A percentile compares a stretch with the other conserved stretches of the same genome.
These are phyloP conservation scores for Bombus sylvicola DNA, from an alignment of 1,140 invertebrate species.

Conservation along the genomic window DNA sequence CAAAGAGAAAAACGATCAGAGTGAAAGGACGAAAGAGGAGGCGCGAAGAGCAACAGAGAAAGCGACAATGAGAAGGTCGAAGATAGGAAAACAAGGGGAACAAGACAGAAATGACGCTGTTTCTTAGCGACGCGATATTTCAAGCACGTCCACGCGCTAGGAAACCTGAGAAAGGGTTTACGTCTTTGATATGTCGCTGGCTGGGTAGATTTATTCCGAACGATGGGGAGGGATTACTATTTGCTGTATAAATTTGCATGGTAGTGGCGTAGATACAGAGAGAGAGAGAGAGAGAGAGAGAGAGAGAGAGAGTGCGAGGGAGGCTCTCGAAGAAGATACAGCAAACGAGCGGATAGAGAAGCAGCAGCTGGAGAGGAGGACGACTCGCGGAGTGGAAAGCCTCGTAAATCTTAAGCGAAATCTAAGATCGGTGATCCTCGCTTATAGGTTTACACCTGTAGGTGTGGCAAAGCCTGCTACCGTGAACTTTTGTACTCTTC, in stretches of 20 bases:
- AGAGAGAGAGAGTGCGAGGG: too few relatives aligned
- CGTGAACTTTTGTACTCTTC: conserved; percentile 11
- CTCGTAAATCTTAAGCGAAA: conserved; percentile 74
- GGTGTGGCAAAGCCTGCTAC: conserved; percentile 11
- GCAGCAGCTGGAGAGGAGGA: conserved; percentile 25
- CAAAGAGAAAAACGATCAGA: neutral
- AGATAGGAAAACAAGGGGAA: conserved; percentile 15
- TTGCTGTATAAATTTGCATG: conserved; percentile 77
- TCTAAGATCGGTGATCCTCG: conserved; percentile 70
- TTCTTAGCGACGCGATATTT: conserved; percentile 51
- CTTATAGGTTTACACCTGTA: conserved; percentile 72
- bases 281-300: neutral
- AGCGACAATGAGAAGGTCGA: too few relatives aligned
- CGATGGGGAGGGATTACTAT: conserved; percentile 72
- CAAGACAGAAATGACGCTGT: conserved; percentile 42
- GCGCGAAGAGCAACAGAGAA: neutral
- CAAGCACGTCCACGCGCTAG: conserved; percentile 58
- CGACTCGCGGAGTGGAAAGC: conserved; percentile 2
- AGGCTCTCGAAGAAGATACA: neutral
- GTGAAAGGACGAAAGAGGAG: neutral
- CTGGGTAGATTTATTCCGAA: conserved; percentile 73
- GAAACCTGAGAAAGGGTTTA: conserved; percentile 46
- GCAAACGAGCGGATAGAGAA: conserved; percentile 47
- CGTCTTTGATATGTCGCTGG: conserved; percentile 51
- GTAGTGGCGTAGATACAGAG: neutral